These are phyloP conservation scores for Lasioglossum pauxillum DNA, from an alignment of 2,888 invertebrate species.

Conservation along the genomic window DNA sequence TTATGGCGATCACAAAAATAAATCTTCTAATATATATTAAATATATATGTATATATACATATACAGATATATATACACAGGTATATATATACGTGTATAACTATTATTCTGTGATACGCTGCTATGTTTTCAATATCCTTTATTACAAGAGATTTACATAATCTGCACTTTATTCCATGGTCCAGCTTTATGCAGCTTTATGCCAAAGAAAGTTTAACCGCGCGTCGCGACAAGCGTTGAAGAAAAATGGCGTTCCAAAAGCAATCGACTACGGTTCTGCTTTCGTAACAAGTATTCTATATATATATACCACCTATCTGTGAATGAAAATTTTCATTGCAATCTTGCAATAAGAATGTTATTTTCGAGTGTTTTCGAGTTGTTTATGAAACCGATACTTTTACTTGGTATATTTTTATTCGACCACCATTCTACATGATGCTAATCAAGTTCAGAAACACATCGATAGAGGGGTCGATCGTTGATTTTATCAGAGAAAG, in stretches of 20 bases:
- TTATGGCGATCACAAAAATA: conserved; percentile 35
- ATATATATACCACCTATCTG: neutral
- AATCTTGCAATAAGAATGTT: neutral
- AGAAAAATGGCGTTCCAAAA: conserved; percentile 58
- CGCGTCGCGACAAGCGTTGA: conserved; percentile 24
- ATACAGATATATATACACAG: neutral
- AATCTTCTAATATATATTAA: conserved; percentile 31
- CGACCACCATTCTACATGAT: neutral
- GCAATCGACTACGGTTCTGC: conserved; percentile 28
- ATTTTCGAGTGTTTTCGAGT: neutral
- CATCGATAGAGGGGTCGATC: neutral
- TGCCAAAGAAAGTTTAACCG: conserved; percentile 42
- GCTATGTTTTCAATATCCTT: neutral
- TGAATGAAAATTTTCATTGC: neutral
- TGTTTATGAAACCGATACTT: neutral
- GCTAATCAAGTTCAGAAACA: neutral
- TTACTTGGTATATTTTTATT: neutral
- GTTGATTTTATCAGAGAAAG: neutral
- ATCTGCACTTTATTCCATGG: conserved; percentile 36
- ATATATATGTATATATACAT: neutral
- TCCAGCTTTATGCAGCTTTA: conserved; percentile 16
- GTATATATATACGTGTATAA: neutral
- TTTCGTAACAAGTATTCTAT: neutral
- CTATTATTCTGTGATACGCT: neutral
- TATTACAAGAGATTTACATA: conserved; percentile 45